Evolutionary conservation across 2,113 vertebrate genomes (phyloP).

Genomic region (Pachyramphus minor): DNA sequence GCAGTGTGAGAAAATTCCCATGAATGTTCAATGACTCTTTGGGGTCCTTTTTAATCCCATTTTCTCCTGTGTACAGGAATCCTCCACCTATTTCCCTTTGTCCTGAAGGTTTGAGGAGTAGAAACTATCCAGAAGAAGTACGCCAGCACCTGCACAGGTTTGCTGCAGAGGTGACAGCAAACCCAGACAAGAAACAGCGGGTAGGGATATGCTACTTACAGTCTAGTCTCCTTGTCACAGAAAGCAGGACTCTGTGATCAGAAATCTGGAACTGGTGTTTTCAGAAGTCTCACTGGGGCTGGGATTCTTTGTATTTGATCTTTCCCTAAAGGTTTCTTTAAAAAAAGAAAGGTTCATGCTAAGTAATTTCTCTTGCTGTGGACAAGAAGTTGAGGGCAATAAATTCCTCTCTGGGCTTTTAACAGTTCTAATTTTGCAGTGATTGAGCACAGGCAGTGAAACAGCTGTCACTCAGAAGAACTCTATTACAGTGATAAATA

Average conservation of each 20-base stretch:
- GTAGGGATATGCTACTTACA: background rate
- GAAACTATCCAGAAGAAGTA: constrained; percentile 46
- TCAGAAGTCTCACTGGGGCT: background rate
- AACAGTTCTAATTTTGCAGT: background rate
- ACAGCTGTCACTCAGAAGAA: background rate
- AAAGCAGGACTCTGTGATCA: background rate
- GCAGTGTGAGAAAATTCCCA: background rate
- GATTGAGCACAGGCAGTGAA: background rate
- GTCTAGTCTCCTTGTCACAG: background rate
- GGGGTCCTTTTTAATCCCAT: background rate
- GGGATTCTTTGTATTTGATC: background rate
- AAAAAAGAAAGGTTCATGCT: background rate
- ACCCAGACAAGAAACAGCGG: constrained; percentile 60
- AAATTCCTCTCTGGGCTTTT: background rate
- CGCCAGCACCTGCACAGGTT: constrained; percentile 43
- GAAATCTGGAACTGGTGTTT: background rate
- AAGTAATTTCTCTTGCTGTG: background rate
- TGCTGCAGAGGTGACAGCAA: constrained; percentile 40
- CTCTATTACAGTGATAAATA: background rate
- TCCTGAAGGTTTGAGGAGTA: constrained; percentile 51
- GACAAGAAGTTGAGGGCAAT: background rate
- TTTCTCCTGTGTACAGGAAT: constrained; percentile 48
- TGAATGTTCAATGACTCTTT: background rate
- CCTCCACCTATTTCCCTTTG: constrained; percentile 67
- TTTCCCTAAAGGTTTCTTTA: background rate